Percentiles rank a stretch among this genome's conserved stretches.
Conservation (phyloP, 2,113 vertebrate genomes). For the Plecturocebus donacophilus region DNA sequence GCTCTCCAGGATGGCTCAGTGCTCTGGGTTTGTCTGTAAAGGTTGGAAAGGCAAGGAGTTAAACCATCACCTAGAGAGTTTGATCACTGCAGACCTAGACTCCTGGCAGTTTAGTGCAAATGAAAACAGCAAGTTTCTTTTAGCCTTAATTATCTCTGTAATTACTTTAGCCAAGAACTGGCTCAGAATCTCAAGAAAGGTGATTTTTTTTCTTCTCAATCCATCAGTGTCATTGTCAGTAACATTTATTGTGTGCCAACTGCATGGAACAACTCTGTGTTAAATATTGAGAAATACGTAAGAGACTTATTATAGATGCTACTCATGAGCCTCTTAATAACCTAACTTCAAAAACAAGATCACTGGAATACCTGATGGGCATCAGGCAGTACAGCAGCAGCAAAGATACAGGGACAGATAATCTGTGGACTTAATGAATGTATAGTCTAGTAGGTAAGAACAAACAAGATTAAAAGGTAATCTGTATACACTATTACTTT, state of each 20-base stretch:
- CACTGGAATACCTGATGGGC: not conserved
- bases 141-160: slow-evolving; percentile 55
- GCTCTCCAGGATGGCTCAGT: not conserved
- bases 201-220: not conserved
- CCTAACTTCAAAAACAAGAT: not conserved
- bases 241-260: slow-evolving; percentile 48
- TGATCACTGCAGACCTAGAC: not conserved
- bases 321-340: not conserved
- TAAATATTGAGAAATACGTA: not conserved
- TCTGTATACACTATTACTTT: not conserved
- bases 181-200: slow-evolving; percentile 47
- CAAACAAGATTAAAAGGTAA: not conserved
- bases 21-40: not conserved
- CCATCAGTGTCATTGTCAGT: not conserved
- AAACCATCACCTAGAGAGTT: slow-evolving; percentile 46
- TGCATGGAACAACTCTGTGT: not conserved
- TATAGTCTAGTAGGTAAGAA: not conserved
- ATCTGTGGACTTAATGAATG: not conserved
- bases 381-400: not conserved
- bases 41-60: slow-evolving; percentile 2
- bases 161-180: slow-evolving; percentile 46
- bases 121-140: slow-evolving; percentile 52
- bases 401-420: not conserved
- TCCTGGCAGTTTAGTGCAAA: slow-evolving; percentile 20
- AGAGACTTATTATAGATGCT: not conserved